Percentiles rank a stretch among this genome's conserved stretches.
Evolutionary conservation across 2,113 vertebrate species (phyloP).

Genomic region (Ornithorhynchus anatinus): DNA sequence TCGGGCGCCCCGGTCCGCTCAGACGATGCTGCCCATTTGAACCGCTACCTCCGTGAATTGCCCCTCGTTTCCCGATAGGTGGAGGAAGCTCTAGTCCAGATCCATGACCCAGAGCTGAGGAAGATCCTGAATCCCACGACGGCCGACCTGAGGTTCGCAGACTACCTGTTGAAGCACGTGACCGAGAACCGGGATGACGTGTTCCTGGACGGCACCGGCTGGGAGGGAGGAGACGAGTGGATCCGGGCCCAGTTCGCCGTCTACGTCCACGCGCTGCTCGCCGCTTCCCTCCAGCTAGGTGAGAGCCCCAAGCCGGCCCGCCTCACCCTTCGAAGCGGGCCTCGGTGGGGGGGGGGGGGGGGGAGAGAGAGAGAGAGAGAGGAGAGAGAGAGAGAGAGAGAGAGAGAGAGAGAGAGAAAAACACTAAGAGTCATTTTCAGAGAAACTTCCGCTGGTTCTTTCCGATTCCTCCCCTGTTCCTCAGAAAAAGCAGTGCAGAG

Average conservation of each 20-base stretch:
- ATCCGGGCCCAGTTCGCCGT: constrained; percentile 94
- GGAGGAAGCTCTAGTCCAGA: constrained; percentile 87
- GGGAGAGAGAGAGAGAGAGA: no score
- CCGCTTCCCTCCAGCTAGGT: constrained; percentile 88
- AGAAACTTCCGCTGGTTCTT: no score
- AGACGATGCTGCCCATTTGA: no score
- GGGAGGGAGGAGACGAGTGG: constrained; percentile 99
- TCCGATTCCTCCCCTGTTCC: no score
- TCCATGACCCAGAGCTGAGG: constrained; percentile 91
- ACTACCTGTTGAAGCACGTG: constrained; percentile 92
- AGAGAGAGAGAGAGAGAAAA: no score
- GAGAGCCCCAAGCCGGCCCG: not conserved
- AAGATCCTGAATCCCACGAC: constrained; percentile 88
- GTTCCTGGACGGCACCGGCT: constrained; percentile 96
- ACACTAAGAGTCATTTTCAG: no score
- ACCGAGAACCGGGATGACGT: constrained; percentile 94
- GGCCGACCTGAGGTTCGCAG: constrained; percentile 92
- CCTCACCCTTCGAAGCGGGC: no score
- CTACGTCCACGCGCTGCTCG: constrained; percentile 89
- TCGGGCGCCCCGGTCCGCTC: no score
- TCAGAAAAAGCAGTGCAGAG: no score
- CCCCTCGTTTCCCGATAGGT: no score
- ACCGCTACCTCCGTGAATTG: no score
- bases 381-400: no score
- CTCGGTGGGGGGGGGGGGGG: not conserved